Evolutionary conservation across 2,888 invertebrate species (phyloP), one percentile per base, ranked within the genome.

Genomic region (Autographa gamma): DNA sequence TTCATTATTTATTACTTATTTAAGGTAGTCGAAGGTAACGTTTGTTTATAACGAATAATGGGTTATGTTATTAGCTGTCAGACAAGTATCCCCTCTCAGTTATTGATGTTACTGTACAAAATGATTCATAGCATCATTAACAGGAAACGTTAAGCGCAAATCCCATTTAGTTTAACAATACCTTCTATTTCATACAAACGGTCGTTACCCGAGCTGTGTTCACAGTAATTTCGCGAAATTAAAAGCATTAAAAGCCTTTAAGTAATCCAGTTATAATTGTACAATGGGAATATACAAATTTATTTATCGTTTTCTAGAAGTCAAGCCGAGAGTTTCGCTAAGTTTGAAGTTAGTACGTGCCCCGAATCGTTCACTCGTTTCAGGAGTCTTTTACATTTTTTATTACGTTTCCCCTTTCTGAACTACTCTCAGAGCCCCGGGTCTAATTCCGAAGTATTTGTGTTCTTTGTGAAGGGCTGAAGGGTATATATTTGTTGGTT

Each of bases 351-450:
- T 32, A 18, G 61, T 66, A 73, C 77, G 75, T 76, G 77, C 61
- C 62, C 11, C 41, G 77, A 80, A 77, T 77, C 74, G 38, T n/a
- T 41, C 43, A 18, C 65, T 59, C 64, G 67, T 73, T 68, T 11
- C 62, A n/a, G 52, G 68, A 71, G 61, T 70, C 68, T 60, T 73
- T 60, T 61, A 69, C 67, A 80, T 84, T 84, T 84, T 84, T 73
- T 72, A 82, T 82, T 84, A 66, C 11, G 72, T 73, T 76, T 74
- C 67, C 73, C 43, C 66, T 71, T 73, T 64, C 60, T 60, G 56
- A 72, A 79, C 18, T 60, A 48, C 18, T 69, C 3, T 62, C 38
- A 52, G 60, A 73, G 58, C 60, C 73, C 64, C 68, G 38, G 48
- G 8, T 65, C 11, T 38, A 48, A 71, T 61, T 64, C 25, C 41